Conservation (phyloP, 2,113 vertebrate genomes). For the Struthidea cinerea region DNA sequence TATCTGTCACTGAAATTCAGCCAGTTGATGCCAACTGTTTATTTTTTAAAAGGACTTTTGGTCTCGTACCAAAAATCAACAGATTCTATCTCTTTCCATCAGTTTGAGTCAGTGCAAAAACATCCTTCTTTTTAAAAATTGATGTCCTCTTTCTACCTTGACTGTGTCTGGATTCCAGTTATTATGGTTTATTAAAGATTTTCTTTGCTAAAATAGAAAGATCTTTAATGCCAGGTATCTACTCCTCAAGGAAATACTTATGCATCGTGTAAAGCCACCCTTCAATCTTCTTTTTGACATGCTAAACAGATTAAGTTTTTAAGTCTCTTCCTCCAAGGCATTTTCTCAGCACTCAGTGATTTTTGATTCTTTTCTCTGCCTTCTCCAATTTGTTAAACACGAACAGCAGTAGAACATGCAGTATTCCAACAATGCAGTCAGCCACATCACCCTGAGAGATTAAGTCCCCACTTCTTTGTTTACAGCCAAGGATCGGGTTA, state of each 20-base stretch:
- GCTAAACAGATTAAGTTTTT: slow-evolving; percentile 32
- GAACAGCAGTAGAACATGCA: background rate
- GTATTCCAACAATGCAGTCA: background rate
- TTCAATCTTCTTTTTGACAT: slow-evolving; percentile 35
- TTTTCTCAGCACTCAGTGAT: background rate
- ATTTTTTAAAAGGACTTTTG: background rate
- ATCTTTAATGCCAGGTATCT: background rate
- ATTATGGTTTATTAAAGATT: background rate
- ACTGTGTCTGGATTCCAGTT: background rate
- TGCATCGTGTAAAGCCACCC: background rate
- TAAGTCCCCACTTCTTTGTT: background rate
- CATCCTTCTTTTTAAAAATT: background rate
- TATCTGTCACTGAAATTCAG: background rate
- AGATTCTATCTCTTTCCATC: background rate
- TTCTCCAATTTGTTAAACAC: background rate
- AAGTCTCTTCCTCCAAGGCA: slow-evolving; percentile 3
- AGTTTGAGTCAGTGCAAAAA: background rate
- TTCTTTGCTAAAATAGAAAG: background rate
- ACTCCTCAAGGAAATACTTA: background rate
- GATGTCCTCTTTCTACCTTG: background rate
- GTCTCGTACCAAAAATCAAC: background rate
- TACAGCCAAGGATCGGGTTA: background rate
- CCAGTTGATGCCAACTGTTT: background rate
- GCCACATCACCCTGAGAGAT: background rate
- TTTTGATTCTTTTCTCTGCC: background rate